These are phyloP conservation scores for Microctenopoma steveboyesi DNA, from an alignment of 2,797 vertebrate genomes.

Conservation along the genomic window DNA sequence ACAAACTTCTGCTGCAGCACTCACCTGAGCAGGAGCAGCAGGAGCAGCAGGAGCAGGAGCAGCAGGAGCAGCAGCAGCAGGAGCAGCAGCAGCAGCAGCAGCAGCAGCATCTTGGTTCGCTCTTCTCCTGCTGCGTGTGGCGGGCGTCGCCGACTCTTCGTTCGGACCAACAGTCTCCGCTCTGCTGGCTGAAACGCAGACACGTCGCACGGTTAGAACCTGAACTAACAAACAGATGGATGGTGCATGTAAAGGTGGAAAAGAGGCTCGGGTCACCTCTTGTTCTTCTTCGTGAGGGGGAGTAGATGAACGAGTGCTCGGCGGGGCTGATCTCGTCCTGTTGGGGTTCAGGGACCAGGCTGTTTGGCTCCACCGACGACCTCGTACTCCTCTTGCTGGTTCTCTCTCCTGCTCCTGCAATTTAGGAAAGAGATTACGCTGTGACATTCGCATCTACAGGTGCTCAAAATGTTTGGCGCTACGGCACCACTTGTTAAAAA, in stretches of 20 bases:
- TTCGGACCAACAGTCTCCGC: constrained; percentile 68
- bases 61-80: background rate
- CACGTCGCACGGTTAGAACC: constrained; percentile 16
- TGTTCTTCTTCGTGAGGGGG: constrained; percentile 80
- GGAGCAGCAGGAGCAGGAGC: background rate
- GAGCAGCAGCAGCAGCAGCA: constrained; percentile 7
- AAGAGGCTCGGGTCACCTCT: constrained; percentile 63
- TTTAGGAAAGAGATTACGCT: background rate
- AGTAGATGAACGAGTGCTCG: constrained; percentile 82
- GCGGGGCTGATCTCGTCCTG: constrained; percentile 56
- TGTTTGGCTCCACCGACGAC: constrained; percentile 30
- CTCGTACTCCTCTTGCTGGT: constrained; percentile 62
- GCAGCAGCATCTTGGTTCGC: constrained; percentile 45
- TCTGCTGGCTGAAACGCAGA: constrained; percentile 77
- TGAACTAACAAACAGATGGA: background rate
- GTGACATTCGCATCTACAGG: no score
- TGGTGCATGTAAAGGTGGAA: fast-evolving
- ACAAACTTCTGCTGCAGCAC: background rate
- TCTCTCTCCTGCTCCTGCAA: constrained; percentile 49
- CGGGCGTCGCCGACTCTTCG: constrained; percentile 73
- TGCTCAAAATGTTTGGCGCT: no score
- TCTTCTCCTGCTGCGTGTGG: constrained; percentile 84
- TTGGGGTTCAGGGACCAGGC: constrained; percentile 52
- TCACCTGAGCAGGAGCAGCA: constrained; percentile 45
- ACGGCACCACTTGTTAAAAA: no score